A percentile compares a stretch with the other conserved stretches of the same genome.
These are phyloP conservation scores for Ictalurus punctatus DNA, from an alignment of 2,113 vertebrate species.

Conservation along the genomic window DNA sequence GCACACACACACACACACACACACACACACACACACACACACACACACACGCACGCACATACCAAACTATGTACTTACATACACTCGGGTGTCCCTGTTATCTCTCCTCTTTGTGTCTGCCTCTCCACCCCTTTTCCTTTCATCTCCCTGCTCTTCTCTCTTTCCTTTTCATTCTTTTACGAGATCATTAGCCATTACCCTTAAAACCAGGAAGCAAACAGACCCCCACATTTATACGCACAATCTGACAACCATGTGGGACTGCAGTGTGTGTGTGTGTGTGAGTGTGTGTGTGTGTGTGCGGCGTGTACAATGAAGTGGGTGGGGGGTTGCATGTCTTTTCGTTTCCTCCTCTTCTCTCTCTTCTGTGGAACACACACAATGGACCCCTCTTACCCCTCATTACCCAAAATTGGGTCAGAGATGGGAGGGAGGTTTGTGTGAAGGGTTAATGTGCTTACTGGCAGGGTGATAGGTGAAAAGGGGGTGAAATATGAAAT, in stretches of 20 bases:
- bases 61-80: slow-evolving; percentile 30
- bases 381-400: slow-evolving; percentile 62
- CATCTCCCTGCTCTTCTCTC: slow-evolving; percentile 25
- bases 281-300: slow-evolving; percentile 40
- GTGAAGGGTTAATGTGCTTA: slow-evolving; percentile 39
- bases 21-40: background rate
- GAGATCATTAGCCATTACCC: slow-evolving; percentile 56
- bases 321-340: slow-evolving; percentile 26
- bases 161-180: slow-evolving; percentile 47
- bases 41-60: slow-evolving; percentile 1
- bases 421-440: slow-evolving; percentile 59
- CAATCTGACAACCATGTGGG: slow-evolving; percentile 44
- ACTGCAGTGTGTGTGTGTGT: slow-evolving; percentile 55
- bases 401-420: slow-evolving; percentile 73
- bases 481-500: slow-evolving; percentile 39
- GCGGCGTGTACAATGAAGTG: slow-evolving; percentile 11
- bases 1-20: background rate
- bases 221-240: slow-evolving; percentile 37
- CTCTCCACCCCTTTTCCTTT: slow-evolving; percentile 28
- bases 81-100: slow-evolving; percentile 10
- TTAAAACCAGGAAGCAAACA: slow-evolving; percentile 42
- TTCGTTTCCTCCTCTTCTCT: slow-evolving; percentile 25
- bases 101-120: slow-evolving; percentile 40
- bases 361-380: slow-evolving; percentile 13
- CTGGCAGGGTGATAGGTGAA: slow-evolving; percentile 45